These are phyloP conservation scores for Caenorhabditis macrosperma DNA, from an alignment of 2,888 invertebrate species.

Conservation along the genomic window DNA sequence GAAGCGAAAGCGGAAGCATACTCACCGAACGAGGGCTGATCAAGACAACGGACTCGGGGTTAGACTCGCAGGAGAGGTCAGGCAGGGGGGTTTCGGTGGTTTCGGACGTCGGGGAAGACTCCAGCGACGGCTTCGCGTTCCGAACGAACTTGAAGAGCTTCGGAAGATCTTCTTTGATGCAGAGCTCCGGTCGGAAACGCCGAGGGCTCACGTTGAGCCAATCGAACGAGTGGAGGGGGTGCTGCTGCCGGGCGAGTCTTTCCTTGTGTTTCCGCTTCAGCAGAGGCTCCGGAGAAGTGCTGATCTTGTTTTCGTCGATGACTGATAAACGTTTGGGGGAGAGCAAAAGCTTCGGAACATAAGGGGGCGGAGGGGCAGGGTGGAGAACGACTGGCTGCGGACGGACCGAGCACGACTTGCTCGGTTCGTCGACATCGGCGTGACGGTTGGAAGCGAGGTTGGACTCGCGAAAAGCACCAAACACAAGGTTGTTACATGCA, in stretches of 20 bases:
- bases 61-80: conserved; percentile 38
- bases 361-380: conserved; percentile 46
- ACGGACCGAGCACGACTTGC: conserved; percentile 16
- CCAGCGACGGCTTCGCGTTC: conserved; percentile 28
- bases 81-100: conserved; percentile 37
- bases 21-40: conserved; percentile 76
- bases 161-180: conserved; percentile 70
- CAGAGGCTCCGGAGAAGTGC: conserved; percentile 69
- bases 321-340: conserved; percentile 57
- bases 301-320: conserved; percentile 53
- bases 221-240: conserved; percentile 73
- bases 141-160: conserved; percentile 70
- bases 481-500: conserved; percentile 56
- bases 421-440: conserved; percentile 16
- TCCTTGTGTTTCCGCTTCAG: conserved; percentile 75
- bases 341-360: conserved; percentile 53
- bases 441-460: conserved; percentile 18
- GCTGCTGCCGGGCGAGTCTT: conserved; percentile 66
- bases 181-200: conserved; percentile 56
- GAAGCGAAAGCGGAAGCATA: conserved; percentile 26
- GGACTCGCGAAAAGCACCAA: conserved; percentile 44
- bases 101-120: conserved; percentile 51
- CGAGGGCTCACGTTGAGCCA: conserved; percentile 79
- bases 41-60: conserved; percentile 68
- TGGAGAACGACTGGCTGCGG: conserved; percentile 30